Conservation (phyloP, 2,113 vertebrate species). For the Leuciscus idus region DNA sequence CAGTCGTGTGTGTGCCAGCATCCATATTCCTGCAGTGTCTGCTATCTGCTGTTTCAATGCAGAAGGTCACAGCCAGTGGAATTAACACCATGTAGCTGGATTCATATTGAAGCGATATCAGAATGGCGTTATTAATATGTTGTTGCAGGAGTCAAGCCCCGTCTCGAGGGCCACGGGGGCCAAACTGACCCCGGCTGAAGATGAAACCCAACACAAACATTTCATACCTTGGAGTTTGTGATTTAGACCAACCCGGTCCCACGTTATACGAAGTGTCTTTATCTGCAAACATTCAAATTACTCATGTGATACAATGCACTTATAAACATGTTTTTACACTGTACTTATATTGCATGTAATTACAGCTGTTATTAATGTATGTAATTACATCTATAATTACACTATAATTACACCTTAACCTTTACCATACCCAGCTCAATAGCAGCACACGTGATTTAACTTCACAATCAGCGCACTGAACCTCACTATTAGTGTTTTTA, state of each 20-base stretch:
- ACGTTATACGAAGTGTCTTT: not conserved
- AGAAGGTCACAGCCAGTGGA: constrained; percentile 48
- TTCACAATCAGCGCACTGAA: too few relatives aligned
- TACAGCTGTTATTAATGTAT: too few relatives aligned
- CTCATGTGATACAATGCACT: too few relatives aligned
- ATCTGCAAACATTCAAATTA: not conserved
- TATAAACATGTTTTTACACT: too few relatives aligned
- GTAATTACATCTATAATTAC: too few relatives aligned
- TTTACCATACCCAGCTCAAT: too few relatives aligned
- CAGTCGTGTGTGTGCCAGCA: not conserved
- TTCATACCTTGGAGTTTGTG: not conserved
- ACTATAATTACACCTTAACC: too few relatives aligned
- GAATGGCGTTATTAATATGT: constrained; percentile 56
- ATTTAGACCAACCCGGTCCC: not conserved
- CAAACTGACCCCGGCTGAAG: not conserved
- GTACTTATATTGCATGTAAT: too few relatives aligned
- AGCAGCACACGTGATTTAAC: too few relatives aligned
- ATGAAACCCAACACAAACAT: not conserved
- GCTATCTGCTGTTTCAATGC: constrained; percentile 41
- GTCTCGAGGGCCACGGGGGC: constrained; percentile 37
- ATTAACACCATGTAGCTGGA: constrained; percentile 55
- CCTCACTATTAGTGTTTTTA: too few relatives aligned
- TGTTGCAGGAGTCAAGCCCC: constrained; percentile 38
- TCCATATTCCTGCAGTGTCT: not conserved
- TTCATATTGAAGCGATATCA: constrained; percentile 60